Evolutionary conservation across 2,888 invertebrate genomes (phyloP), one percentile per base, ranked within the genome.

Genomic region (Nipponacmea schrenckii): DNA sequence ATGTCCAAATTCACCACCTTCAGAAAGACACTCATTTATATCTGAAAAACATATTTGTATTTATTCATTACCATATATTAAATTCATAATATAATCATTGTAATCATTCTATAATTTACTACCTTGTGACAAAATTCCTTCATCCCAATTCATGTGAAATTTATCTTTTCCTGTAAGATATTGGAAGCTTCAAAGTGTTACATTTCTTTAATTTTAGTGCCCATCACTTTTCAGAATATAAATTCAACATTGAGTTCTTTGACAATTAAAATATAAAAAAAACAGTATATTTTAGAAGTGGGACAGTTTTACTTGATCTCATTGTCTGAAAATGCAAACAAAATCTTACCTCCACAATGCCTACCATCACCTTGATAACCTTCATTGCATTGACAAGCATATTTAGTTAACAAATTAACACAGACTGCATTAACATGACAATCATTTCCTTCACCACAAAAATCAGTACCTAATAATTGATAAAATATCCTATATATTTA

Each of bases 361-460:
- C 78, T 82, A 85, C 96, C 96, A 89, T 96, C 94, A 81, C 96
- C 96, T 85, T 93, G 92, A 92, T 94, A 96, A 89, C 97, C 96
- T 89, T 92, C 92, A 90, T 94, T 93, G 90, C 97, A 97, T 87
- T 94, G 94, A 71, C 87, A 97, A 86, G 94, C 93, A 90, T 94
- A 96, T 86, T 94, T 94, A 83, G 95, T 95, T 90, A 94, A 94
- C 87, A 96, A 92, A 91, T 96, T 96, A 91, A 94, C 93, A 91
- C 96, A 97, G 79, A 94, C 94, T 74, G 96, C 96, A 90, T 96
- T 96, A 86, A 92, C 92, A 89, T 96, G 96, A 90, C 96, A 96
- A 87, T 93, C 92, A 91, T 96, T 94, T 72, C 95, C 95, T 73
- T 84, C 79, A 84, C 93, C 93, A 91, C 95, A 96, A 91, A 95